These are phyloP conservation scores for Grapholita molesta DNA, from an alignment of 1,140 invertebrate species.

Conservation along the genomic window DNA sequence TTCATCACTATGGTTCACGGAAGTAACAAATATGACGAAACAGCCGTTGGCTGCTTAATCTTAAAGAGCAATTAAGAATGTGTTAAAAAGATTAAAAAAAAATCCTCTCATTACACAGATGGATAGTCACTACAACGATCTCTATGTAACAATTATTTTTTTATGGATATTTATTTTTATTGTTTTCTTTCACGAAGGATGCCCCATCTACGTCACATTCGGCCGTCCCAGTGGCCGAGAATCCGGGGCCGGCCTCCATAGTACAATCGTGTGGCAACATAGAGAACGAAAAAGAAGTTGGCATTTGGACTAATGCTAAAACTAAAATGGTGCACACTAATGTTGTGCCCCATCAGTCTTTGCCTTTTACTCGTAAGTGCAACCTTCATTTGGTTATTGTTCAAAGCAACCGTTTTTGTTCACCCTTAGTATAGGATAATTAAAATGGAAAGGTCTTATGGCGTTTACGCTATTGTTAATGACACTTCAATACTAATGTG, in stretches of 20 bases:
- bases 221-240: conserved; percentile 45
- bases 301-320: conserved; percentile 74
- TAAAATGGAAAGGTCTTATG: too few species aligned
- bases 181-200: conserved; percentile 37
- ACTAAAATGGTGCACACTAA: conserved; percentile 70
- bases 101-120: too few species aligned
- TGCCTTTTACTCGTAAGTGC: conserved; percentile 71
- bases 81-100: too few species aligned
- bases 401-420: neutral
- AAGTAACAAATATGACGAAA: too few species aligned
- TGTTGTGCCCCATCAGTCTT: conserved; percentile 63
- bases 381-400: neutral
- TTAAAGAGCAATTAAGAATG: too few species aligned
- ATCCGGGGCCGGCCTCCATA: conserved; percentile 60
- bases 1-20: too few species aligned
- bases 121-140: too few species aligned
- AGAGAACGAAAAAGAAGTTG: conserved; percentile 74
- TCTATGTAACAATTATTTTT: neutral
- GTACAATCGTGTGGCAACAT: conserved; percentile 62
- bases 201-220: conserved; percentile 62
- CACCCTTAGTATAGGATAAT: too few species aligned
- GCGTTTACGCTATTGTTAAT: too few species aligned
- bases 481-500: too few species aligned
- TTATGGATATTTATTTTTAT: neutral
- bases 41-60: too few species aligned